A percentile compares a stretch with the other conserved stretches of the same genome.
Conservation (phyloP, 2,888 invertebrate genomes). For the Nysson spinosus region DNA sequence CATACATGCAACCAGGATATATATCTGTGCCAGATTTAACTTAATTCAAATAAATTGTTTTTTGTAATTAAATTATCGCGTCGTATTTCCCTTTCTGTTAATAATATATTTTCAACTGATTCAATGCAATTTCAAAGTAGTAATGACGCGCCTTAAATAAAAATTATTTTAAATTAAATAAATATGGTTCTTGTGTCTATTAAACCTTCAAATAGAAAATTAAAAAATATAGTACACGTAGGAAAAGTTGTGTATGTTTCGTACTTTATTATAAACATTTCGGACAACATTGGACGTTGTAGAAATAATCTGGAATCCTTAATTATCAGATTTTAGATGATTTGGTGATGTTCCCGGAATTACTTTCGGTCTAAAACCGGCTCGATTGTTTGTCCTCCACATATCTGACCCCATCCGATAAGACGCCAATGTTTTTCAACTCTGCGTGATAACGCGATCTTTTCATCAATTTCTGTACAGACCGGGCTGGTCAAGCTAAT, state of each 20-base stretch:
- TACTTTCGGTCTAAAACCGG: constrained; percentile 81
- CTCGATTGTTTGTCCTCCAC: constrained; percentile 97
- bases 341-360: constrained; percentile 6
- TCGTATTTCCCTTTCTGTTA: constrained; percentile 7
- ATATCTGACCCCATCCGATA: constrained; percentile 99
- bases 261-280: constrained; percentile 56
- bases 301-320: constrained; percentile 30
- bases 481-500: constrained; percentile 98
- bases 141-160: too few relatives aligned
- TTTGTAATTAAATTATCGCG: neutral
- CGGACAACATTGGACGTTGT: constrained; percentile 39
- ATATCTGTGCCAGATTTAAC: constrained; percentile 68
- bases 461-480: constrained; percentile 99
- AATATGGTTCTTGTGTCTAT: too few relatives aligned
- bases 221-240: constrained; percentile 1
- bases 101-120: neutral
- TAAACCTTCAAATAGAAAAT: too few relatives aligned
- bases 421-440: constrained; percentile 99
- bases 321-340: constrained; percentile 9
- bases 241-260: constrained; percentile 27
- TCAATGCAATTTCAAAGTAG: too few relatives aligned
- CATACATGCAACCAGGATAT: constrained; percentile 70
- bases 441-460: constrained; percentile 98
- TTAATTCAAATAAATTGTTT: constrained; percentile 42
- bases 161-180: too few relatives aligned